A percentile compares a stretch with the other conserved stretches of the same genome.
These are phyloP conservation scores for Tipula helvola DNA, from an alignment of 2,888 invertebrate species.

Conservation along the genomic window DNA sequence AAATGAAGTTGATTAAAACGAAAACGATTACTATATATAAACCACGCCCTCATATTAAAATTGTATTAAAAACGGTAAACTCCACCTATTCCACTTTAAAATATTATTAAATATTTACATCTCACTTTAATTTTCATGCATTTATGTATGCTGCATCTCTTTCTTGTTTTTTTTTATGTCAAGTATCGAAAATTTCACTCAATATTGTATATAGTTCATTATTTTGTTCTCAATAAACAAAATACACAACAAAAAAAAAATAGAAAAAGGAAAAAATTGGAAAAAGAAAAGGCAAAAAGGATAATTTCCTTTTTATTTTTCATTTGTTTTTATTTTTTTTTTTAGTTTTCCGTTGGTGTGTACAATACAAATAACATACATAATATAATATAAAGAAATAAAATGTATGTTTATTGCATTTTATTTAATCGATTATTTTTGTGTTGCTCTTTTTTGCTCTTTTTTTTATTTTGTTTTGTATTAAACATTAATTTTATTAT, in stretches of 20 bases:
- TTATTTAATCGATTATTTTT: conserved; percentile 8
- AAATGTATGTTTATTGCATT: conserved; percentile 9
- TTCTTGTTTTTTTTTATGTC: neutral
- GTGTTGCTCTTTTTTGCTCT: neutral
- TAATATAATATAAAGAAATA: neutral
- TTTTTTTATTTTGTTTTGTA: neutral
- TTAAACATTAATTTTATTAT: conserved; percentile 4
- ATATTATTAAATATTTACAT: neutral
- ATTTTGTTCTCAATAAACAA: neutral
- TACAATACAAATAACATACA: neutral
- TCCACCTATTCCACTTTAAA: neutral
- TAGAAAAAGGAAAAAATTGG: neutral
- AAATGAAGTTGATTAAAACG: neutral
- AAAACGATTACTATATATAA: neutral
- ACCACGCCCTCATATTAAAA: neutral
- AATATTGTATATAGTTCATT: conserved; percentile 4
- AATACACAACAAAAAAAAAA: neutral
- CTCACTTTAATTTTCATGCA: neutral
- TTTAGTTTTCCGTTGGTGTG: neutral
- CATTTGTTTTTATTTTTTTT: neutral
- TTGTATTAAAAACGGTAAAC: neutral
- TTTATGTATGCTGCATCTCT: neutral
- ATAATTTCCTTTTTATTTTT: conserved; percentile 4
- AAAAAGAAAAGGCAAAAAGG: neutral
- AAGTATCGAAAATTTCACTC: neutral